Conservation (phyloP, 2,797 vertebrate species). For the Poecile montanus region DNA sequence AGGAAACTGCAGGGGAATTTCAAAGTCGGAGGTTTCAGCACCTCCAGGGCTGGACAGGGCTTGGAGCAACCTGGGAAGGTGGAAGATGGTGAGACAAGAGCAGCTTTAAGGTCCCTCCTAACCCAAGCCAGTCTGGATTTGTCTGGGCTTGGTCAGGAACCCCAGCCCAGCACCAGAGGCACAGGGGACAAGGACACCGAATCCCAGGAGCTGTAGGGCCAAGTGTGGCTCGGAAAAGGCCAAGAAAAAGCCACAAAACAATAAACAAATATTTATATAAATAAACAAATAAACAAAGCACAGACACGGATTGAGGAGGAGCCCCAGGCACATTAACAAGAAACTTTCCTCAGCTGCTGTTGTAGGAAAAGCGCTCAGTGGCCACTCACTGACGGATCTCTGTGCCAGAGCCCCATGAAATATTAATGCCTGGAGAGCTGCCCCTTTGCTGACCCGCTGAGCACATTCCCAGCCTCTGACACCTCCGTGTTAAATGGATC, state of each 20-base stretch:
- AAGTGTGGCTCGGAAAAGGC: not conserved
- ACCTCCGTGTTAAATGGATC: not conserved
- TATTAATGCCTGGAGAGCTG: not conserved
- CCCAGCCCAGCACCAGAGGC: not conserved
- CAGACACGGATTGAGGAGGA: not conserved
- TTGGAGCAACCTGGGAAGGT: not conserved
- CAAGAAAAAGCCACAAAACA: not conserved
- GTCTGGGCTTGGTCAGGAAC: not conserved
- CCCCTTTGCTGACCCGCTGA: not conserved
- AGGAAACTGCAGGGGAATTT: not conserved
- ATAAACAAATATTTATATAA: too few relatives aligned
- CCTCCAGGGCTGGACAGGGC: too few relatives aligned
- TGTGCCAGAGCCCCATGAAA: not conserved
- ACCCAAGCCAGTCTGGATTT: not conserved
- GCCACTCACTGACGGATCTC: not conserved
- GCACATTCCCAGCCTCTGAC: not conserved
- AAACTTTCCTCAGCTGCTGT: not conserved
- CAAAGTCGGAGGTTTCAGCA: not conserved
- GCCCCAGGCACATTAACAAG: not conserved
- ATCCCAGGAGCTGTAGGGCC: not conserved
- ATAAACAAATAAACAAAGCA: not conserved
- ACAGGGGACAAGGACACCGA: not conserved
- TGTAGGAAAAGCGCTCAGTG: not conserved
- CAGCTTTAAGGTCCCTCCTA: not conserved
- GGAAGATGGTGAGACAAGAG: not conserved